Percentiles rank a stretch among this genome's conserved stretches.
Evolutionary conservation across 2,888 invertebrate genomes (phyloP).

Genomic region (Ectropis crepuscularia): DNA sequence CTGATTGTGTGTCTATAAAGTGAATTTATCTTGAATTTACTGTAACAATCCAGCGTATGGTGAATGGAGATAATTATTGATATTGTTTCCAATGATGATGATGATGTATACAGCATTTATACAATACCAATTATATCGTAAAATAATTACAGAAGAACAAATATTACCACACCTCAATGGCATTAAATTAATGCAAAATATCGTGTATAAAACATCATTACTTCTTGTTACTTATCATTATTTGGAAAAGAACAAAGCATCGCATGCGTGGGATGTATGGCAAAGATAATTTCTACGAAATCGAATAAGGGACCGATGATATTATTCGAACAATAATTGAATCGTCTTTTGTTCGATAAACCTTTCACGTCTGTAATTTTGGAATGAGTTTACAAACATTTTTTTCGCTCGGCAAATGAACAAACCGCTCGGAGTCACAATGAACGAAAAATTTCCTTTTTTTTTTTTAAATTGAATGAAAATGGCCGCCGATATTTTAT

Average conservation of each 20-base stretch:
- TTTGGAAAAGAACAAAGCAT: conserved; percentile 36
- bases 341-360: conserved; percentile 62
- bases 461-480: conserved; percentile 46
- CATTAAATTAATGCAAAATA: conserved; percentile 32
- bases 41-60: too few species aligned
- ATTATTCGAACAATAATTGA: conserved; percentile 51
- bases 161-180: conserved; percentile 11
- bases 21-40: too few species aligned
- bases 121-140: background rate
- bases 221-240: conserved; percentile 28
- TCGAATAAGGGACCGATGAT: conserved; percentile 34
- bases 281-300: conserved; percentile 37
- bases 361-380: conserved; percentile 45
- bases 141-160: conserved; percentile 5
- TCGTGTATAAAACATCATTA: conserved; percentile 46
- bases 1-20: too few species aligned
- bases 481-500: conserved; percentile 42
- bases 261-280: conserved; percentile 31
- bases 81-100: background rate
- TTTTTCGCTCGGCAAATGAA: conserved; percentile 33
- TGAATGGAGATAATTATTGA: too few species aligned
- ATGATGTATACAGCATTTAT: background rate
- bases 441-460: conserved; percentile 42
- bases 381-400: conserved; percentile 32
- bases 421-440: conserved; percentile 26